Evolutionary conservation across 2,113 vertebrate species (phyloP).

Genomic region (Rhegmatorhina hoffmannsi): DNA sequence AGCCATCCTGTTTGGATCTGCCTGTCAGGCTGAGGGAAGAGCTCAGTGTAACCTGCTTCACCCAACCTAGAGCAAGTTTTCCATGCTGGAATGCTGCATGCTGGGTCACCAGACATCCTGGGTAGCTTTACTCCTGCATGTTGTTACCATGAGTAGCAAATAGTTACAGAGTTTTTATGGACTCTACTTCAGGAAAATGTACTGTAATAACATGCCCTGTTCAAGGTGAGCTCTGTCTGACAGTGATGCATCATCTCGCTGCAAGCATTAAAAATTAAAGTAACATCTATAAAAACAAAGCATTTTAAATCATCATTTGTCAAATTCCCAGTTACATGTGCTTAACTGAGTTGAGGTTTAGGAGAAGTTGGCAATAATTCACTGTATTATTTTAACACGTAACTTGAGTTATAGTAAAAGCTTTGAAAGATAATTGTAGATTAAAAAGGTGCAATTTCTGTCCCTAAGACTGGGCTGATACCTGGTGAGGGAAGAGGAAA

Average conservation of each 20-base stretch:
- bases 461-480: background rate
- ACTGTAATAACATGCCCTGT: background rate
- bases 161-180: background rate
- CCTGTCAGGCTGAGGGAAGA: background rate
- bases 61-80: background rate
- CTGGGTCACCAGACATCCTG: background rate
- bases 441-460: background rate
- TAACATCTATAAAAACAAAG: background rate
- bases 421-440: background rate
- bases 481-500: background rate
- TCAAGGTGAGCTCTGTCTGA: background rate
- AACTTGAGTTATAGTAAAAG: background rate
- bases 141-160: background rate
- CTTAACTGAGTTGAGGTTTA: background rate
- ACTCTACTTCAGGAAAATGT: background rate
- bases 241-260: background rate
- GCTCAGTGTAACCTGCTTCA: background rate
- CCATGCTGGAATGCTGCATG: background rate
- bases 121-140: background rate
- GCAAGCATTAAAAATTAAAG: constrained; percentile 15
- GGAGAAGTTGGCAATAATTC: background rate
- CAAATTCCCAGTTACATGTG: background rate
- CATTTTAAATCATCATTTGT: background rate
- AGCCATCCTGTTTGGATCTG: background rate
- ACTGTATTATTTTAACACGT: background rate